Conservation (phyloP, 2,888 invertebrate species). For the Lasioglossum pauxillum region DNA sequence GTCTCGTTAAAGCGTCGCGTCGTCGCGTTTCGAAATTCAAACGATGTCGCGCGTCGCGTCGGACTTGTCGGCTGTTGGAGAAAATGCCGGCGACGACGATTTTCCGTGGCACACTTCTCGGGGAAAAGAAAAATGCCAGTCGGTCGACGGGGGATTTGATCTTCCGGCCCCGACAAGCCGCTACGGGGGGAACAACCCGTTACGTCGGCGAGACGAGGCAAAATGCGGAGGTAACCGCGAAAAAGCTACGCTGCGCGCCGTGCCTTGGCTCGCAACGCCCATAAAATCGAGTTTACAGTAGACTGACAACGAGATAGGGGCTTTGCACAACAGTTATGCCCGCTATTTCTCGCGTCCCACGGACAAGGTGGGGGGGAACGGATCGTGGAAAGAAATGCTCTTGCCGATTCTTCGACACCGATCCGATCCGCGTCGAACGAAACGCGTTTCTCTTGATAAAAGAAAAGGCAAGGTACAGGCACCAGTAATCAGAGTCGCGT, state of each 20-base stretch:
- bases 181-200: constrained; percentile 66
- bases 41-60: constrained; percentile 6
- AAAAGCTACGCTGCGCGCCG: constrained; percentile 62
- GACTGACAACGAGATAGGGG: constrained; percentile 77
- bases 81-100: constrained; percentile 40
- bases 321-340: constrained; percentile 77
- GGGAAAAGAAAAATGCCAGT: constrained; percentile 22
- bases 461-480: not conserved
- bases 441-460: not conserved
- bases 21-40: not conserved
- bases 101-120: constrained; percentile 53
- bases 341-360: constrained; percentile 72
- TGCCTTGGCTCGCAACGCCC: constrained; percentile 57
- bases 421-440: not conserved
- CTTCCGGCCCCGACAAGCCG: constrained; percentile 50
- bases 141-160: constrained; percentile 37
- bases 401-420: constrained; percentile 4
- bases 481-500: no score
- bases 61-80: not conserved
- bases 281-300: constrained; percentile 80
- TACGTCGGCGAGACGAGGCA: constrained; percentile 74
- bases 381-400: constrained; percentile 21
- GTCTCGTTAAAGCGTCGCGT: not conserved
- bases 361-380: constrained; percentile 22
- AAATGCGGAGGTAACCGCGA: constrained; percentile 74